These are phyloP conservation scores for Chrysomallon squamiferum DNA, from an alignment of 1,140 invertebrate species.

Conservation along the genomic window DNA sequence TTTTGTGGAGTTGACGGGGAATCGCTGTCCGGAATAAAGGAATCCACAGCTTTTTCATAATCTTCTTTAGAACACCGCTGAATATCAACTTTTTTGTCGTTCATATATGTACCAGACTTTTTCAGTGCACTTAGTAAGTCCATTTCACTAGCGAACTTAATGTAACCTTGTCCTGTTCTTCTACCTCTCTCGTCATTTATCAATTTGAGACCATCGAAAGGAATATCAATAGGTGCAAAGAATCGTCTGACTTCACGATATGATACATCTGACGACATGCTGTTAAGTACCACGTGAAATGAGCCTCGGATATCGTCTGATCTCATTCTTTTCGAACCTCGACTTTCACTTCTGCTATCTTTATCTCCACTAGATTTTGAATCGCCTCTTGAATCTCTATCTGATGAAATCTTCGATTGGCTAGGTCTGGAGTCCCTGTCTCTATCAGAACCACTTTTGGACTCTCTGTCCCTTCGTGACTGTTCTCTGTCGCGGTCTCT, in stretches of 20 bases:
- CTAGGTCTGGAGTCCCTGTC: slow-evolving; percentile 2
- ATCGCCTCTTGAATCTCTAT: neutral
- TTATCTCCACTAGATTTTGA: too few species aligned
- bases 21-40: slow-evolving; percentile 27
- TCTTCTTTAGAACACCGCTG: slow-evolving; percentile 39
- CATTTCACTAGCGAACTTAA: slow-evolving; percentile 73
- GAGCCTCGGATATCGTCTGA: slow-evolving; percentile 3
- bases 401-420: neutral
- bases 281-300: slow-evolving; percentile 13
- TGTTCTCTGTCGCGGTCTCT: slow-evolving; percentile 9
- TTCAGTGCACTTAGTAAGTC: slow-evolving; percentile 75
- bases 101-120: slow-evolving; percentile 62
- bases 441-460: neutral
- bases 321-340: slow-evolving; percentile 1
- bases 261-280: slow-evolving; percentile 41
- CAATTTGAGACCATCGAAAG: slow-evolving; percentile 84
- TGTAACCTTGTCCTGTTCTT: slow-evolving; percentile 79
- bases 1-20: slow-evolving; percentile 8
- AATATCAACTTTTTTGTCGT: slow-evolving; percentile 49
- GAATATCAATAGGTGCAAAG: slow-evolving; percentile 79
- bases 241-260: slow-evolving; percentile 78
- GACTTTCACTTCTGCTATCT: too few species aligned
- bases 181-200: slow-evolving; percentile 81
- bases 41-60: slow-evolving; percentile 51
- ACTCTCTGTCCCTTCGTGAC: slow-evolving; percentile 8